Evolutionary conservation across 2,888 invertebrate species (phyloP), one percentile per base, ranked within the genome.

Genomic region (Drosophila anomelani): DNA sequence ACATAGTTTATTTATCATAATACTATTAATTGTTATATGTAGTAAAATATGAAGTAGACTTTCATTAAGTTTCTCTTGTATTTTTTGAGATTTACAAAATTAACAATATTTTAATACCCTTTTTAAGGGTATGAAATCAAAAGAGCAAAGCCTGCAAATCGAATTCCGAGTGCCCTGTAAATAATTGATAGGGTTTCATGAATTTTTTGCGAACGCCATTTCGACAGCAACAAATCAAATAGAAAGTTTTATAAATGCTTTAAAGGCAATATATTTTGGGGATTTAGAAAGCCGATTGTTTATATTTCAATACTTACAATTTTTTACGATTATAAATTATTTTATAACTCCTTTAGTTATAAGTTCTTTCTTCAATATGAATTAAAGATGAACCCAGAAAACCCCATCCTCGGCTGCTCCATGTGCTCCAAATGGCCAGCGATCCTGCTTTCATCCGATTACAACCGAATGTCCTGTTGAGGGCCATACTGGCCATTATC

Each of bases 401-500:
- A 12, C 20, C 44, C 5, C 7, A 7, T 6, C 23, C 13, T 6
- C 13, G 8, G 12, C 5, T 9, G 15, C 20, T 15, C 20, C 51
- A 53, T 36, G 10, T 53, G 51, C 34, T 15, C 0, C 15, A 6
- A 53, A 53, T 36, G 51, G 20, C 15, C 20, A 23, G 7, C 23
- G 51, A 53, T 53, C 34, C 34, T 15, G 15, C 51, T 36, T 36
- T 36, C 15, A 6, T 5, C 6, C 20, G 34, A 53, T 10, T 53
- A 15, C 34, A 20, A 36, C 34, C 10, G 15, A 53, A 53, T 53
- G 51, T 53, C 36, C 51, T 53, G 51, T 53, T 36, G 51, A 53
- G 34, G 36, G 34, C 51, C 20, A 29, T 47, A 39, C 51, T 29
- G 47, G 47, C 56, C 68, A 67, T 36, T 66, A 44, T 51, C 36